Base-by-base conservation (phyloP, 1,140 invertebrate species). In the Drosophila rufa region DNA sequence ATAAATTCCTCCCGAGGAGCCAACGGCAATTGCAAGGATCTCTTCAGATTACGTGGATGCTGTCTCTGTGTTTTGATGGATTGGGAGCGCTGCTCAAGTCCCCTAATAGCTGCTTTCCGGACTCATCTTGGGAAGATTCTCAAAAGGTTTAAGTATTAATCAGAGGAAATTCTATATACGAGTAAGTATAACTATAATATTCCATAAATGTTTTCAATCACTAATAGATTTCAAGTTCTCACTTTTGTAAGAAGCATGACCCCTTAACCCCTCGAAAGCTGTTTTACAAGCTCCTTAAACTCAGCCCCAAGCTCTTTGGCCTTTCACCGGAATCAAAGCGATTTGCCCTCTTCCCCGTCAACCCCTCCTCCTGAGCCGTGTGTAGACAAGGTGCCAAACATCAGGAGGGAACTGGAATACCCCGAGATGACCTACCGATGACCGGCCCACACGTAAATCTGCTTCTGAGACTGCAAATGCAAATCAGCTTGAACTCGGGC, bases 331-430 rank as follows among this genome's bases (percentile, higher is more conserved):
- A 47, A 30, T 30, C 65, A 36, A 48, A 69, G 65, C 42, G 50
- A 7, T 47, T 67, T 55, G 62, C 14, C 66, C 67, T 53, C n/a
- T 22, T 33, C 14, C 27, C n/a, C 25, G 1, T 3, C 25, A 27
- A 30, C 7, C 38, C n/a, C 19, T 11, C 3, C 27, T 12, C 25
- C 14, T 2, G 14, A 46, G 22, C 15, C 47, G 25, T 75, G 71
- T 75, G 71, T 75, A 62, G 53, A 75, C 71, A 75, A 62, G 69
- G 57, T 74, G 71, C 40, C 57, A 47, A 74, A 51, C 33, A 70
- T 70, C 38, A 27, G 51, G 2, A 30, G 47, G 38, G 3, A 42
- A 15, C 30, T n/a, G 6, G 15, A 27, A 27, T 5, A 33, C 15
- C 25, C 14, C 25, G 2, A 47, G 45, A 40, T 50, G 45, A 71